These are phyloP conservation scores for Caenorhabditis japonica DNA, from an alignment of 2,888 invertebrate species.

Conservation along the genomic window DNA sequence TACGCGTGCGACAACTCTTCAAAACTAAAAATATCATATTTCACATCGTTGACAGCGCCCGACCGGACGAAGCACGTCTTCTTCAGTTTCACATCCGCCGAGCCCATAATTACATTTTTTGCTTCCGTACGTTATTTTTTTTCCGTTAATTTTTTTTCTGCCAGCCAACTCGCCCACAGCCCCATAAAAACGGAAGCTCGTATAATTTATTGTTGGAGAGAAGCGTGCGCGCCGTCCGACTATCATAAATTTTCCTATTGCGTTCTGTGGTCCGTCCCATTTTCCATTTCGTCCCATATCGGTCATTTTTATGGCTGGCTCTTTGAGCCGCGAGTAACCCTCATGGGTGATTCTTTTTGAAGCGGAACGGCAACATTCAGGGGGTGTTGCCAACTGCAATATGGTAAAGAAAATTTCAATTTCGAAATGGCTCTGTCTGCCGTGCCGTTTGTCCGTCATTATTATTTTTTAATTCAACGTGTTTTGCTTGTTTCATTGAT, in stretches of 20 bases:
- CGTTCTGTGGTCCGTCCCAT: conserved; percentile 13
- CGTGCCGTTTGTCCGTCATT: too few species aligned
- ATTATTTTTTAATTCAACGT: too few species aligned
- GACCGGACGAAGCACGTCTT: too few species aligned
- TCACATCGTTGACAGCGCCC: too few species aligned
- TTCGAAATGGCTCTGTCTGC: too few species aligned
- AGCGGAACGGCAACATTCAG: too few species aligned
- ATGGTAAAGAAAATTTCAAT: too few species aligned
- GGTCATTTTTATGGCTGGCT: conserved; percentile 32
- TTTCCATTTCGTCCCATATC: conserved; percentile 50
- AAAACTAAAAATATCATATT: conserved; percentile 21
- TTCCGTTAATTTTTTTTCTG: conserved; percentile 11
- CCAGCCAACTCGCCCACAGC: conserved; percentile 14
- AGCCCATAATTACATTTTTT: conserved; percentile 16
- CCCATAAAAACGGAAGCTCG: conserved; percentile 15
- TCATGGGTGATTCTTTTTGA: too few species aligned
- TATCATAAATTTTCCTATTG: conserved; percentile 45
- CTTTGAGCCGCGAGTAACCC: conserved; percentile 15
- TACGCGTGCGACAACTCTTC: not conserved
- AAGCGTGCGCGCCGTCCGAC: conserved; percentile 11
- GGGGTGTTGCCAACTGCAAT: too few species aligned
- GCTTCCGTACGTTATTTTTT: conserved; percentile 9
- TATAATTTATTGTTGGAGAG: conserved; percentile 16
- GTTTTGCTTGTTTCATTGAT: too few species aligned
- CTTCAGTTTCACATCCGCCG: not conserved